A percentile compares a stretch with the other conserved stretches of the same genome.
phyloP scores from a whole-genome alignment of 1,140 invertebrate genomes.

The Drosophila aff. region DNA sequence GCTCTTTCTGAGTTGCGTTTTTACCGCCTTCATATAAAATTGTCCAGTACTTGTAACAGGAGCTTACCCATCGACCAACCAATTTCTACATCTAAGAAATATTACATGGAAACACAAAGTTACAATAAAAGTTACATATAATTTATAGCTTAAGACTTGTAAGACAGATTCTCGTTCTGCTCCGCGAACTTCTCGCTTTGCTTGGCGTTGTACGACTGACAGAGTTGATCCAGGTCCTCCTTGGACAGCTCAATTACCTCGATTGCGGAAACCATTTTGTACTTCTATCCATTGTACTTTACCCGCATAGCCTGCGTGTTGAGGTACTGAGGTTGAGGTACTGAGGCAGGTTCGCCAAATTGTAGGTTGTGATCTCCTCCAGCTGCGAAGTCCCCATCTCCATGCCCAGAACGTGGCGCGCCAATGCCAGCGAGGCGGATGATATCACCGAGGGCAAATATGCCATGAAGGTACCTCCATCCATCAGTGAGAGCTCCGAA shows the following conservation, averaged over 20 bases:
- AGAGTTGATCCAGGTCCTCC: constrained; percentile 59
- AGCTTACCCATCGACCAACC: too few relatives aligned
- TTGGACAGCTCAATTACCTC: constrained; percentile 55
- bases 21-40: too few relatives aligned
- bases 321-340: constrained; percentile 87
- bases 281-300: constrained; percentile 91
- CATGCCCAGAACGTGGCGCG: too few relatives aligned
- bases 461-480: too few relatives aligned
- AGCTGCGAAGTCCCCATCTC: too few relatives aligned
- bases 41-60: too few relatives aligned
- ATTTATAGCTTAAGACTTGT: constrained; percentile 67
- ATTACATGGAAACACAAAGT: constrained; percentile 47
- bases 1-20: too few relatives aligned
- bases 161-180: constrained; percentile 67
- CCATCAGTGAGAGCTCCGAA: too few relatives aligned
- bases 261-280: constrained; percentile 69
- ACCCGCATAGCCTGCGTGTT: constrained; percentile 93
- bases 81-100: neutral
- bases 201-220: constrained; percentile 50
- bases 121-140: constrained; percentile 42
- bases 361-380: too few relatives aligned
- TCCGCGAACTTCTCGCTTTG: constrained; percentile 76
- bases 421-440: too few relatives aligned
- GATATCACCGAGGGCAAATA: too few relatives aligned
- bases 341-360: too few relatives aligned